Percentiles rank a stretch among this genome's conserved stretches.
Evolutionary conservation across 2,113 vertebrate species (phyloP).

Genomic region (Elgaria multicarinata): DNA sequence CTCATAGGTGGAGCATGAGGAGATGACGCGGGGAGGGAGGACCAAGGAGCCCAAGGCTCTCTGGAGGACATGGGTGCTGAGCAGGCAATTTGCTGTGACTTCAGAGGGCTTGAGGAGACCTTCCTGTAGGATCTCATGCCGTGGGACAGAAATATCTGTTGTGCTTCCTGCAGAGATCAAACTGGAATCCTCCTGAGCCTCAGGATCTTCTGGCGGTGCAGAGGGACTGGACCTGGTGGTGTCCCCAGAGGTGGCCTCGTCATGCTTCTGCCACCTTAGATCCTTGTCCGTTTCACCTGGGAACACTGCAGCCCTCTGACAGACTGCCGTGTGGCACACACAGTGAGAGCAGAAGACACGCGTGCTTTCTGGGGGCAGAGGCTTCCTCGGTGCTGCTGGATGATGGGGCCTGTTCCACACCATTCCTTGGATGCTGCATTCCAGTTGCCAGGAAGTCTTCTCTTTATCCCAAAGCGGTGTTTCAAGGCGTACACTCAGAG

Average conservation of each 20-base stretch:
- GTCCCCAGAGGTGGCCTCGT: neutral
- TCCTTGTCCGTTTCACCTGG: neutral
- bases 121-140: neutral
- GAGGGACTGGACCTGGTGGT: neutral
- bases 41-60: neutral
- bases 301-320: neutral
- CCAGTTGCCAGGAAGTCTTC: neutral
- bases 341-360: neutral
- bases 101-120: neutral
- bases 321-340: neutral
- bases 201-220: neutral
- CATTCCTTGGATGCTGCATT: neutral
- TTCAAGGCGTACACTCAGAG: neutral
- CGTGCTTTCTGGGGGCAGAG: neutral
- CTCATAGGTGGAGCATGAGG: neutral
- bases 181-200: neutral
- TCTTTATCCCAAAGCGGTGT: neutral
- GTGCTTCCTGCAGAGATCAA: no score
- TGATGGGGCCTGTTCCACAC: neutral
- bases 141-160: neutral
- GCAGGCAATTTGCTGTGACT: neutral
- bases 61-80: neutral
- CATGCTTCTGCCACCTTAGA: neutral
- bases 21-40: neutral
- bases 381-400: neutral